These are phyloP conservation scores for Diphyllodes magnificus DNA, from an alignment of 2,113 vertebrate species.

Conservation along the genomic window DNA sequence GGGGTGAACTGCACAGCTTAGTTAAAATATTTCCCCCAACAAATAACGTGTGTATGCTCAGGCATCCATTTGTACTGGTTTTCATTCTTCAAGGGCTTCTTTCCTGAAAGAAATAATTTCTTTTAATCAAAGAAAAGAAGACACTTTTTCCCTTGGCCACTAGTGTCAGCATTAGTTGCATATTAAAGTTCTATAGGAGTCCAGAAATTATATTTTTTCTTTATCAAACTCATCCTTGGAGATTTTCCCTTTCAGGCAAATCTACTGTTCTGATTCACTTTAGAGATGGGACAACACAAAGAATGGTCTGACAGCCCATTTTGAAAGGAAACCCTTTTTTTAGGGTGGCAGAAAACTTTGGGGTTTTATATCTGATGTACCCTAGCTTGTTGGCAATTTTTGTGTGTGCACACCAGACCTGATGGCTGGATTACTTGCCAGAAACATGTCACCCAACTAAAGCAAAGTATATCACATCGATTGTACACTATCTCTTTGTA, in stretches of 20 bases:
- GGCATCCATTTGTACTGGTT: neutral
- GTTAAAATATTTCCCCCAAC: neutral
- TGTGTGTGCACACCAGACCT: neutral
- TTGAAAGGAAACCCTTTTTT: neutral
- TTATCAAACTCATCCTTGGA: neutral
- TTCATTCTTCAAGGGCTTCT: neutral
- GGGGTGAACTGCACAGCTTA: neutral
- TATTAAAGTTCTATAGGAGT: neutral
- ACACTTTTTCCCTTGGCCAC: neutral
- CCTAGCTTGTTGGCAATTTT: neutral
- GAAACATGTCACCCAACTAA: neutral
- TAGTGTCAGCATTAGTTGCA: neutral
- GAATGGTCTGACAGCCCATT: neutral
- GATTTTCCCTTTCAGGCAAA: neutral
- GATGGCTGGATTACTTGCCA: neutral
- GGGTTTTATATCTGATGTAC: neutral
- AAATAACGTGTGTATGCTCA: neutral
- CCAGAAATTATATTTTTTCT: neutral
- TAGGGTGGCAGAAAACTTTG: neutral
- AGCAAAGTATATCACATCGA: neutral
- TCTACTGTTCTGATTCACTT: neutral
- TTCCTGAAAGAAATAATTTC: neutral
- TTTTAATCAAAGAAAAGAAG: neutral
- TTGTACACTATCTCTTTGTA: neutral
- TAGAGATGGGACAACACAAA: neutral